A percentile compares a stretch with the other conserved stretches of the same genome.
Conservation (phyloP, 1,140 invertebrate species). For the Hirudo medicinalis region DNA sequence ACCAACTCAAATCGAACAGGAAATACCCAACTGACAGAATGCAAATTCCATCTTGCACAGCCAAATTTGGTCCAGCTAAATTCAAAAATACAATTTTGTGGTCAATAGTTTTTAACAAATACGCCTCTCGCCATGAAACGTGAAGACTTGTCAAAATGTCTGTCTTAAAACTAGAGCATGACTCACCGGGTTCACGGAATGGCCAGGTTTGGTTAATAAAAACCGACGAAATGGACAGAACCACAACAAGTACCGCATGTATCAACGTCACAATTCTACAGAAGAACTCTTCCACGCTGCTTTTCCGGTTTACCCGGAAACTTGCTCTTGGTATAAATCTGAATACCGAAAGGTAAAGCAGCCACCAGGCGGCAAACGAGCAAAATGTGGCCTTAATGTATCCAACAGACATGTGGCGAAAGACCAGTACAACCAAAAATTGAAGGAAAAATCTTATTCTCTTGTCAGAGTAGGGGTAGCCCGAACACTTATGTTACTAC, state of each 20-base stretch:
- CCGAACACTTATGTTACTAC: no score
- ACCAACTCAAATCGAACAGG: slow-evolving; percentile 37
- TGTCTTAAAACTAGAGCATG: not conserved
- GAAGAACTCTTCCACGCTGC: slow-evolving; percentile 27
- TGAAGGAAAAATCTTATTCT: not conserved
- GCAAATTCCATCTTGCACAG: slow-evolving; percentile 29
- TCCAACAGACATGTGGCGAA: not conserved
- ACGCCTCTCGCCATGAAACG: not conserved
- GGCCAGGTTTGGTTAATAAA: slow-evolving; percentile 31
- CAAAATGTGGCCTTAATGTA: not conserved
- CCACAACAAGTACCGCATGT: slow-evolving; percentile 29
- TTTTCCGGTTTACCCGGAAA: not conserved
- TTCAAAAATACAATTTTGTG: not conserved
- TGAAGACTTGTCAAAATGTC: not conserved
- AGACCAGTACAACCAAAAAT: not conserved
- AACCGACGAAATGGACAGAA: slow-evolving; percentile 25
- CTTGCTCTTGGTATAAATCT: not conserved
- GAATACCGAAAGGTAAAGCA: slow-evolving; percentile 3
- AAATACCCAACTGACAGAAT: slow-evolving; percentile 36
- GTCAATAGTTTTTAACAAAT: not conserved
- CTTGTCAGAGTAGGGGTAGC: not conserved
- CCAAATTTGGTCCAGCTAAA: slow-evolving; percentile 31
- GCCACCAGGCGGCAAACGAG: not conserved
- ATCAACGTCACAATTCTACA: slow-evolving; percentile 29
- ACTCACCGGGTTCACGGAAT: slow-evolving; percentile 14